phyloP scores from a whole-genome alignment of 1,140 invertebrate species.

The Acromyrmex charruanus region DNA sequence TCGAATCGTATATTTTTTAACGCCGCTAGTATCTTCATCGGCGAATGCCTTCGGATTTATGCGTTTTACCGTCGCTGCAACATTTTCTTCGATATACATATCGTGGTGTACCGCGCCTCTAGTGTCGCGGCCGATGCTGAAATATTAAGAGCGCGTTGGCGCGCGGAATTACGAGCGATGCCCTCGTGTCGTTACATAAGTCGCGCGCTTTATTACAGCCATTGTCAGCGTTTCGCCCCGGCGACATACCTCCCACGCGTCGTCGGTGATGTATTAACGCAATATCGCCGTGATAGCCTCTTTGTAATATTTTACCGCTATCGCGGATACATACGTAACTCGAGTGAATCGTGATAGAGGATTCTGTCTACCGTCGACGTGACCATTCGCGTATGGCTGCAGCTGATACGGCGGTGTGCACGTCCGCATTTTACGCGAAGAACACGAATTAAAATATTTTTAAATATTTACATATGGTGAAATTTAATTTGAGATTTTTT shows the following conservation, averaged over 20 bases:
- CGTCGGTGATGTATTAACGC: slow-evolving; percentile 57
- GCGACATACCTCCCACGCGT: slow-evolving; percentile 38
- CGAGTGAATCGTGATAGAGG: slow-evolving; percentile 43
- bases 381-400: not conserved
- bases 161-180: slow-evolving; percentile 54
- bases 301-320: slow-evolving; percentile 55
- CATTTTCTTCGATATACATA: slow-evolving; percentile 64
- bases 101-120: slow-evolving; percentile 6
- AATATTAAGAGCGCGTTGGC: slow-evolving; percentile 57
- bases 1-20: slow-evolving; percentile 65
- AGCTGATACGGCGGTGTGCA: not conserved
- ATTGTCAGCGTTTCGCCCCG: slow-evolving; percentile 52
- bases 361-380: slow-evolving; percentile 19
- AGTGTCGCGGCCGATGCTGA: slow-evolving; percentile 34
- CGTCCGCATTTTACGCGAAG: slow-evolving; percentile 5
- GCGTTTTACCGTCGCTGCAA: slow-evolving; percentile 38
- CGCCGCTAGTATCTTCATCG: slow-evolving; percentile 56
- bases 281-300: slow-evolving; percentile 57
- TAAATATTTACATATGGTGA: not conserved
- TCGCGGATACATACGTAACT: slow-evolving; percentile 43
- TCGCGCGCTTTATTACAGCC: slow-evolving; percentile 60
- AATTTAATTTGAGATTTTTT: not conserved
- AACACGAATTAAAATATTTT: slow-evolving; percentile 16
- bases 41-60: slow-evolving; percentile 67
- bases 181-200: slow-evolving; percentile 57